Base-by-base conservation (phyloP, 2,888 invertebrate genomes). In the Spilosoma lubricipeda region DNA sequence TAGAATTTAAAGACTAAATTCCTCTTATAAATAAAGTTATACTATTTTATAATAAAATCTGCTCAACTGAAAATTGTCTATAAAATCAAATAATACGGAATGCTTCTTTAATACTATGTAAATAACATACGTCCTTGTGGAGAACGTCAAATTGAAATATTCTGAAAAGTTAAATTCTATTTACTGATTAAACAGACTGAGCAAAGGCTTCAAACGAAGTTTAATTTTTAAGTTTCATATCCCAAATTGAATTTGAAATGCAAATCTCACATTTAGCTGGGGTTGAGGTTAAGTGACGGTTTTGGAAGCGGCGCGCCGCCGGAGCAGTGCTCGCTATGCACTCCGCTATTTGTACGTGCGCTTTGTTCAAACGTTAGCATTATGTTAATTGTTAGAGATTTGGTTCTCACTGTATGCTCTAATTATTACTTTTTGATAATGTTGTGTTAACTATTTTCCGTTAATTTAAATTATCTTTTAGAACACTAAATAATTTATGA, bases 191-290 rank as follows among this genome's bases (percentile, higher is more conserved):
- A 70, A 70, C 48, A 69, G 36, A 5, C 36, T 15, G 45, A 48
- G 23, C 33, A 63, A 67, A 27, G 20, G 45, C 45, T 45, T 20
- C 27, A 18, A 59, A 15, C n/a, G 20, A 69, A 69, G 67, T 67
- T 23, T 11, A 59, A 63, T 45, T 48, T 68, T 63, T 67, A 63
- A 71, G 68, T 63, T 67, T 71, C 63, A 76, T 70, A 73, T 70
- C 64, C 27, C 39, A 66, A 69, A 69, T 73, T 69, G 48, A 73
- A 70, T 70, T 56, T 59, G 23, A 48, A 67, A 72, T 68, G 59
- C 36, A 59, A 72, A 68, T 68, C 45, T 36, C 13, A 59, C 45
- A 67, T 67, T 63, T 72, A 63, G 36, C 33, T 45, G 9, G 33
- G 63, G 63, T 42, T 20, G 48, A 72, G 45, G 63, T 48, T 72